Percentiles rank a stretch among this genome's conserved stretches.
Conservation (phyloP, 2,797 vertebrate genomes). For the Coreius guichenoti region DNA sequence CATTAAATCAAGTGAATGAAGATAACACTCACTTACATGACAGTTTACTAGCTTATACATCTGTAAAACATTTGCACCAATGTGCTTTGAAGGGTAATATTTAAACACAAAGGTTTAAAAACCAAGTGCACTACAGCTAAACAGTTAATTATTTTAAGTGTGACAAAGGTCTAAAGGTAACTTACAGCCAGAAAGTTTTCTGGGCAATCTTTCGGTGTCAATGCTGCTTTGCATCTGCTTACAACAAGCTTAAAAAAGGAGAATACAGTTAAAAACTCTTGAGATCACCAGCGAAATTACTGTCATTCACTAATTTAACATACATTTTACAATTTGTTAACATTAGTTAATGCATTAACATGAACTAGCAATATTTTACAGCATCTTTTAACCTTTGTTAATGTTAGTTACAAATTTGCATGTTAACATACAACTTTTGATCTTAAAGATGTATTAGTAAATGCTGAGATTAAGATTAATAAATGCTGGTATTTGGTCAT, state of each 20-base stretch:
- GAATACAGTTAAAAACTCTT: neutral
- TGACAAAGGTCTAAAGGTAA: slow-evolving; percentile 17
- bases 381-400: neutral
- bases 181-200: slow-evolving; percentile 73
- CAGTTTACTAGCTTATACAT: neutral
- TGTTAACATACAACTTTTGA: neutral
- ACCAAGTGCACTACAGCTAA: neutral
- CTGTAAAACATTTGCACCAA: neutral
- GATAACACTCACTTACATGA: neutral
- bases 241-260: slow-evolving; percentile 70
- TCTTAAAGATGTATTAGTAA: neutral
- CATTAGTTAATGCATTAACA: neutral
- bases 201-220: slow-evolving; percentile 67
- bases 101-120: neutral
- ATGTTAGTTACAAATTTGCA: neutral
- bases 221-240: slow-evolving; percentile 57
- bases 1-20: slow-evolving; percentile 2
- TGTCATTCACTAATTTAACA: neutral
- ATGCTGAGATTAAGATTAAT: neutral
- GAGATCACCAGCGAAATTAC: neutral
- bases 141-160: neutral
- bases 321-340: neutral
- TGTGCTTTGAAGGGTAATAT: neutral
- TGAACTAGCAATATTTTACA: neutral
- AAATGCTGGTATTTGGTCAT: neutral